Base-by-base conservation (phyloP, 2,113 vertebrate genomes). In the Dendropsophus ebraccatus region DNA sequence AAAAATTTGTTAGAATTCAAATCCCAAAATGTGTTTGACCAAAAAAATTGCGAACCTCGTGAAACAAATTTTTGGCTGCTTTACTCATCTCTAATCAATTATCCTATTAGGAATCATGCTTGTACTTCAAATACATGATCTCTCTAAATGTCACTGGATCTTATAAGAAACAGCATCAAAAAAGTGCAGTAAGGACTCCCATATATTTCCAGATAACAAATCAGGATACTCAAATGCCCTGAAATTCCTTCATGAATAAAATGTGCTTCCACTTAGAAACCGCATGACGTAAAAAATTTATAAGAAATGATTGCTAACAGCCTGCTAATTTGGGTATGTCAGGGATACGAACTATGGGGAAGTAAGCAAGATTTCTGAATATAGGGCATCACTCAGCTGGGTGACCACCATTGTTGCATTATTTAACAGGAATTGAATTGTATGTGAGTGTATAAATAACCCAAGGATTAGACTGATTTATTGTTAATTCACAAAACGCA, bases 341-440 rank as follows among this genome's bases (percentile, higher is more conserved):
- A 70, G 35, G 35, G 32, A 21, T 70, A 41, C 9, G 35, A 41
- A 41, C 32, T 21, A 70, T 70, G 19, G 67, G 67, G 17, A 41
- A 41, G 35, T 70, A 70, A 41, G 30, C 67, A 70, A 41, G 65
- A 70, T 70, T 70, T 70, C 32, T 23, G 35, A 70, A 70, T 69
- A 69, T 70, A 70, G 67, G 67, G 67, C 67, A 70, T 70, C 67
- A 37, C 67, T 70, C 67, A 41, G 67, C 67, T 70, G 67, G 67
- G 67, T 37, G 35, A 70, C 67, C 67, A 37, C 67, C 32, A 41
- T 70, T 37, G 32, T 13, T 70, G 32, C 67, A 70, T 70, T 70
- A 70, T 70, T 70, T 70, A 70, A 41, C 41, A 70, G 67, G 35
- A 70, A 70, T 70, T 41, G 35, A 23, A 70, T 70, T 70, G 32